phyloP scores from a whole-genome alignment of 2,888 invertebrate genomes.

The Scaptodrosophila latifasciaeformis region DNA sequence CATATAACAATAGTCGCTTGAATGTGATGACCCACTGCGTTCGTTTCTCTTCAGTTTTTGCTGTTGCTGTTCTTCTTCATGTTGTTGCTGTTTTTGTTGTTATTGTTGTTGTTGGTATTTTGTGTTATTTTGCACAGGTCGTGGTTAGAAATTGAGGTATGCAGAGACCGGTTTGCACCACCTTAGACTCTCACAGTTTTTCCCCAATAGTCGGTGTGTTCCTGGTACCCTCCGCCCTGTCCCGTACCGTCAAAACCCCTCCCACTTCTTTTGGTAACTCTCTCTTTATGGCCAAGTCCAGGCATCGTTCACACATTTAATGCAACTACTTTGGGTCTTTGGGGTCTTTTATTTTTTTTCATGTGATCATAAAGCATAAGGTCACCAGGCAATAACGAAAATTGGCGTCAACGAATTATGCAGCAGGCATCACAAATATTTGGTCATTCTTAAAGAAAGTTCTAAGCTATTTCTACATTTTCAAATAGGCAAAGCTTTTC shows the following conservation, averaged over 20 bases:
- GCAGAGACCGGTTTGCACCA: constrained; percentile 63
- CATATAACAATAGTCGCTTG: constrained; percentile 26
- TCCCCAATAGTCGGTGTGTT: neutral
- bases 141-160: constrained; percentile 68
- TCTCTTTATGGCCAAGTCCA: constrained; percentile 33
- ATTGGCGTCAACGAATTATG: too few species aligned
- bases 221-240: constrained; percentile 21
- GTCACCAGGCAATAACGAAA: too few species aligned
- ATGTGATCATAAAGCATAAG: constrained; percentile 1
- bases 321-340: constrained; percentile 45
- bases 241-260: too few species aligned
- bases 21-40: constrained; percentile 70
- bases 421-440: too few species aligned
- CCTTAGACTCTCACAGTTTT: constrained; percentile 40
- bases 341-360: too few species aligned
- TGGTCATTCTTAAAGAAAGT: too few species aligned
- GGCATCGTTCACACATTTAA: constrained; percentile 60
- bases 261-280: neutral
- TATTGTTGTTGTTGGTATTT: constrained; percentile 22
- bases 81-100: constrained; percentile 20
- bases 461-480: too few species aligned
- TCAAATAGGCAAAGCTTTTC: too few species aligned
- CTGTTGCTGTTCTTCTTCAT: too few species aligned
- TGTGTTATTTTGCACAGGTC: constrained; percentile 54
- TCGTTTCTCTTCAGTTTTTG: constrained; percentile 39